Evolutionary conservation across 2,797 vertebrate genomes (phyloP).

Genomic region (Enteromius thamalakanensis): DNA sequence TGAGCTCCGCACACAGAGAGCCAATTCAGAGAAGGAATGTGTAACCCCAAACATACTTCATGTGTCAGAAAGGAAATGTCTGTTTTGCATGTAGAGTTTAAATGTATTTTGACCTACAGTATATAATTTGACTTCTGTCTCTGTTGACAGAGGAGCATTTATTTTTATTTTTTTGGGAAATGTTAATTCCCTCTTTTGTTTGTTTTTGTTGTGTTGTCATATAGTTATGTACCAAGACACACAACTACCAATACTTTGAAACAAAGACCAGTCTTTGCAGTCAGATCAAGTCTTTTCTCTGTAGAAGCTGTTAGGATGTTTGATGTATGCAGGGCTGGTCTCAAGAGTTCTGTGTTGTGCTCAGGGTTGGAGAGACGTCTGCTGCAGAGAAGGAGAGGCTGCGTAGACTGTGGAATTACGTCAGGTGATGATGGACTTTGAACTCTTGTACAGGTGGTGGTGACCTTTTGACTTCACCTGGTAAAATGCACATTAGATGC

Average conservation of each 20-base stretch:
- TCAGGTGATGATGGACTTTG: conserved; percentile 80
- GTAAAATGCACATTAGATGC: neutral
- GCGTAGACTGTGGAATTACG: conserved; percentile 78
- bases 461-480: conserved; percentile 25
- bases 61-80: neutral
- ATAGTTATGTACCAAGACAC: neutral
- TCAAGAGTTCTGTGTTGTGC: conserved; percentile 75
- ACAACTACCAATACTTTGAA: neutral
- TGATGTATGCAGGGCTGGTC: conserved; percentile 5
- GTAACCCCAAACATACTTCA: neutral
- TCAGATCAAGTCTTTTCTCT: neutral
- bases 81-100: neutral
- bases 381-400: conserved; percentile 78
- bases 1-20: conserved; percentile 32
- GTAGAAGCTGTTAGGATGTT: neutral
- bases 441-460: conserved; percentile 57
- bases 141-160: neutral
- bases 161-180: neutral
- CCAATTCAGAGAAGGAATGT: conserved; percentile 42
- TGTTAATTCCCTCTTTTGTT: neutral
- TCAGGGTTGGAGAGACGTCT: conserved; percentile 80
- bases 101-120: neutral
- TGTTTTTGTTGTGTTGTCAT: neutral
- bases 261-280: neutral
- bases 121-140: neutral